Percentiles rank a stretch among this genome's conserved stretches.
Evolutionary conservation across 2,113 vertebrate genomes (phyloP).

Genomic region (Bagarius yarrelli): DNA sequence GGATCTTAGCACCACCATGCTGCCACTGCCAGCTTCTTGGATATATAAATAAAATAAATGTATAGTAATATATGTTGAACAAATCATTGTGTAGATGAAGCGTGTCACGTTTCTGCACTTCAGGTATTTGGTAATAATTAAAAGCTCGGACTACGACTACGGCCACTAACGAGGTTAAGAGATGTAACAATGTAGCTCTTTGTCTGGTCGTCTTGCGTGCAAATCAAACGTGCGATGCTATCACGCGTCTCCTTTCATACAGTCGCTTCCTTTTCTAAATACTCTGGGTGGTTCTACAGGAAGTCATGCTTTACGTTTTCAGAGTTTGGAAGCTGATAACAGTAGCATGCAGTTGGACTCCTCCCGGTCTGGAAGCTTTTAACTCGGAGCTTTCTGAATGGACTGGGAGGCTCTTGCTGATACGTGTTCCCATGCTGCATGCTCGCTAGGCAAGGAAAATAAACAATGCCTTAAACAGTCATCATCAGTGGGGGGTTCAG

Average conservation of each 20-base stretch:
- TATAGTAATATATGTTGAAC: too few species aligned
- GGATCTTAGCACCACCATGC: too few species aligned
- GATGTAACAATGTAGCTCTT: neutral
- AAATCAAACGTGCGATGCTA: conserved; percentile 47
- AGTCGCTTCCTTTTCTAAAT: conserved; percentile 60
- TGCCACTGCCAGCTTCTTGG: too few species aligned
- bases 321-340: conserved; percentile 61
- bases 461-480: conserved; percentile 23
- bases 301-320: conserved; percentile 56
- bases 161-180: neutral
- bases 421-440: conserved; percentile 58
- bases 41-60: too few species aligned
- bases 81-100: neutral
- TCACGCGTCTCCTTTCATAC: conserved; percentile 43
- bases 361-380: conserved; percentile 46
- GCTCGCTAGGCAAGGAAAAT: conserved; percentile 19
- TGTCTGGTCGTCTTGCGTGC: conserved; percentile 18
- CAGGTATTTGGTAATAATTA: neutral
- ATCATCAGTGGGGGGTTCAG: neutral
- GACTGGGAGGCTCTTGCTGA: conserved; percentile 35
- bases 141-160: neutral
- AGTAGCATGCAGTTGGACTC: conserved; percentile 36
- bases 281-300: conserved; percentile 57
- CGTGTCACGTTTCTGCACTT: neutral
- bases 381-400: conserved; percentile 31